Base-by-base conservation (phyloP, 1,140 invertebrate species). In the Lucilia cuprina region DNA sequence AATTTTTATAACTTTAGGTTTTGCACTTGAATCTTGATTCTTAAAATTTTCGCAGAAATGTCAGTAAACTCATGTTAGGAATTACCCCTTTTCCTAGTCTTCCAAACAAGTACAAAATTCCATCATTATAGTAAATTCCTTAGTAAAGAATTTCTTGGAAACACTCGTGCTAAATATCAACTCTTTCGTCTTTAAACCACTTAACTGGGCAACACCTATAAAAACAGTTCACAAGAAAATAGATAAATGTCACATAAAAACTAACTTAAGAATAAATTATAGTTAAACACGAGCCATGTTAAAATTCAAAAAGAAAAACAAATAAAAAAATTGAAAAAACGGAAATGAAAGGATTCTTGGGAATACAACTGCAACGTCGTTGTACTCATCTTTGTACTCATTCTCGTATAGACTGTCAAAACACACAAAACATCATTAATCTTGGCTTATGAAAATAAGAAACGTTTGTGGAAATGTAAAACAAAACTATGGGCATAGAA, bases 151-250 rank as follows among this genome's bases (percentile, higher is more conserved):
- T 78, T 80, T 19, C 19, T 4, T 35, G 5, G 50, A 82, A 82
- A 82, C 17, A 65, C 82, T 60, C 55, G 82, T 82, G 55, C 82
- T 82, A 70, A 70, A 82, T 65, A 30, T 82, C 82, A 82, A 82
- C 55, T 82, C 82, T 82, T 82, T 82, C 50, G 55, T 35, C 82
- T 82, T 82, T 82, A 82, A 82, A 49, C 82, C 82, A 82, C 60
- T 82, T 82, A 82, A 82, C 19, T 65, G 82, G 82, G 82, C 60
- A 65, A 60, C 50, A 70, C 82, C 82, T 82, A 82, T 70, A 55
- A 82, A 82, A 82, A 82, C 82, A 82, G 25, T 65, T 55, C 13
- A 82, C 35, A 55, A 82, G 50, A 65, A 65, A 82, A 50, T 47
- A 35, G 41, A 65, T 82, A 25, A 82, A 70, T 60, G 82, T 65